phyloP scores from a whole-genome alignment of 2,888 invertebrate species.

The Nemapogon koenigi region DNA sequence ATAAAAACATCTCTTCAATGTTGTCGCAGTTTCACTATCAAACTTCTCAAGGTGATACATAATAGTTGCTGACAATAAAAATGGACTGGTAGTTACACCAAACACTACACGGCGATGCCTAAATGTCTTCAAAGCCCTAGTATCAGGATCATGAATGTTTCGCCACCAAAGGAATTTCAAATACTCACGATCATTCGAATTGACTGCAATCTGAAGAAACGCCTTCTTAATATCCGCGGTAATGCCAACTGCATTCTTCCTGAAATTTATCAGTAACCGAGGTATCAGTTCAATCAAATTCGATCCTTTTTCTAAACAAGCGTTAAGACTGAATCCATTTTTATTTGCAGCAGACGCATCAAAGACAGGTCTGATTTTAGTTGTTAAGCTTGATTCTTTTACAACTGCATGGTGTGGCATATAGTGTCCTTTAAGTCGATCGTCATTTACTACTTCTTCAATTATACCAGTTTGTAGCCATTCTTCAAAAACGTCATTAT shows the following conservation, averaged over 20 bases:
- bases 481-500: not conserved
- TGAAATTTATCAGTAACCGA: constrained; percentile 15
- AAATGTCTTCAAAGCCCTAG: constrained; percentile 1
- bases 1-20: constrained; percentile 13
- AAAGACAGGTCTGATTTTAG: constrained; percentile 22
- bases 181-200: constrained; percentile 20
- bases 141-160: not conserved
- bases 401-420: constrained; percentile 22
- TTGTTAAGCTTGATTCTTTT: constrained; percentile 18
- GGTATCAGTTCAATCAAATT: constrained; percentile 20
- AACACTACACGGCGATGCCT: constrained; percentile 12
- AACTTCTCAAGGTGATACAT: constrained; percentile 6
- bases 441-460: too few species aligned
- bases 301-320: constrained; percentile 22
- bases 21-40: constrained; percentile 4
- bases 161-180: constrained; percentile 21
- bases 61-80: constrained; percentile 11
- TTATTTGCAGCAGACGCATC: constrained; percentile 19
- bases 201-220: constrained; percentile 22
- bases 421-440: constrained; percentile 15
- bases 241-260: constrained; percentile 16
- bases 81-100: constrained; percentile 11
- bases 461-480: not conserved
- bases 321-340: constrained; percentile 21
- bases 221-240: constrained; percentile 22